Base-by-base conservation (phyloP, 2,113 vertebrate species). In the Cercopithecus mona region DNA sequence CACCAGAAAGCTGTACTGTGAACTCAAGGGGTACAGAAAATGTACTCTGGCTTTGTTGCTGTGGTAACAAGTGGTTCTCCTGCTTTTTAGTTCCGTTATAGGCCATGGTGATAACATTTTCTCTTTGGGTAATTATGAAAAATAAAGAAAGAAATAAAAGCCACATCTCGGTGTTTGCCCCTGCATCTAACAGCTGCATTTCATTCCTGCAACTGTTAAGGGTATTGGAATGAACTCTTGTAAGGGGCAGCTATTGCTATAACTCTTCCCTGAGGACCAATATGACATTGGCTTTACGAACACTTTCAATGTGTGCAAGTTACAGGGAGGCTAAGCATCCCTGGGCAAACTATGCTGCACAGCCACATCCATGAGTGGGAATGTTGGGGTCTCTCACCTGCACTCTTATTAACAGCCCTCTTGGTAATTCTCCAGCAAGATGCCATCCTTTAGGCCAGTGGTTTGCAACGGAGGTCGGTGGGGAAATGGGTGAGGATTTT, bases 11-110 rank as follows among this genome's bases (percentile, higher is more conserved):
- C 72, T 83, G 66, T 55, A n/a, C 61, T 61, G 59, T 35, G 91
- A 93, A 85, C 92, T 85, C 84, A 48, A 73, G 73, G 79, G 76
- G 70, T 87, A 38, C 17, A 68, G 61, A 87, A 96, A 93, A 55
- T 64, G n/a, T 59, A 88, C n/a, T 32, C 50, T 75, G 66, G 85
- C 59, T 90, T 48, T 93, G 88, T 96, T 86, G 72, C 81, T 92
- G 89, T 97, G 73, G 84, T 61, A 94, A 94, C 83, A 82, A 87
- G 40, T 83, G 43, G 32, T 83, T 86, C 78, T 83, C 22, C 70
- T 57, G 79, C 78, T 27, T 91, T 66, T 72, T 85, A 79, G 16
- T 96, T 95, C 59, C 59, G 50, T n/a, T 66, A 35, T 45, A 95
- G 84, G 75, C 45, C 84, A 66, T 30, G 79, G 18, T 55, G 88